Evolutionary conservation across 2,113 vertebrate species (phyloP), one percentile per base, ranked within the genome.

Genomic region (Dunckerocampus dactyliophorus): DNA sequence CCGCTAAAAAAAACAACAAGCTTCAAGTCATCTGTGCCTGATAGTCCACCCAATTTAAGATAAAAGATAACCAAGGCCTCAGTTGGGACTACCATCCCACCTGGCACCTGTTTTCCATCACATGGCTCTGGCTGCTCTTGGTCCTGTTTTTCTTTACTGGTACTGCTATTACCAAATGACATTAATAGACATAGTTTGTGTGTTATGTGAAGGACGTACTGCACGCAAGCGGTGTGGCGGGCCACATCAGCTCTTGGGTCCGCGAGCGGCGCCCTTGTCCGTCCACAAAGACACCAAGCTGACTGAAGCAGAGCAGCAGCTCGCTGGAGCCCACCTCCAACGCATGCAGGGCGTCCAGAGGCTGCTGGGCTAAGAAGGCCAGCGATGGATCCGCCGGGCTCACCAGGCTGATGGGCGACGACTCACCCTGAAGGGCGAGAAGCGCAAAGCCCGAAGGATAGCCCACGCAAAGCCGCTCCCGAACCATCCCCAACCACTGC

Each of bases 211-310:
- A 8, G 1, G 31, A 95, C 95, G 74, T 96, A 99, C 97, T 95
- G 90, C 95, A 98, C 64, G 96, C 94, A 4, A 95, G 87, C 13
- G 96, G 95, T 53, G 89, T 91, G 69, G 95, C 92, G 56, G 96
- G 95, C 97, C 97, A 99, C 97, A 98, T 98, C 78, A 98, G 91
- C 86, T 99, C 97, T 92, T 94, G 94, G 62, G 88, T 87, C 54
- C 95, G 88, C 47, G 95, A 93, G 72, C 97, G 91, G 52, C 94
- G 93, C 17, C 97, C 97, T 83, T 93, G 94, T 1, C 90, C 89
- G 79, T 98, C 95, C 89, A 99, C 97, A 69, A 97, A 99, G 78
- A 99, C 64, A 69, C 95, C 97, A 75, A 98, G 90, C 81, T 94
- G 93, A 85, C 94, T 97, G 92, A 99, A 99, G 93, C 95, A 98